Evolutionary conservation across 1,140 invertebrate genomes (phyloP), one percentile per base, ranked within the genome.

Genomic region (Steinernema khuongi): DNA sequence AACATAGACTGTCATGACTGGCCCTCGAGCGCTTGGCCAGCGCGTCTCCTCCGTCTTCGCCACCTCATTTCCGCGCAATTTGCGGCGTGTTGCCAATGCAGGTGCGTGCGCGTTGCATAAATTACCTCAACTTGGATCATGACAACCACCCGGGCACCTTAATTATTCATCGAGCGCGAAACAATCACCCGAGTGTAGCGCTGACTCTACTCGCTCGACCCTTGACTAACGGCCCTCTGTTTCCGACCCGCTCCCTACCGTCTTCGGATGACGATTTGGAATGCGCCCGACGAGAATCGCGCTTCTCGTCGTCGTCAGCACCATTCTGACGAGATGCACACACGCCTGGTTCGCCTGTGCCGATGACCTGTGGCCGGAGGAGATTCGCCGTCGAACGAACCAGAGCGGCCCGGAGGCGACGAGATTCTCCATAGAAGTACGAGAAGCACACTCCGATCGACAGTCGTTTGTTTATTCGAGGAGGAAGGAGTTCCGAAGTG

Each of bases 31-130:
- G n/a, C 36, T n/a, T 11, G n/a, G n/a, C 36, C 36, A 11, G 7
- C 36, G 7, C 36, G 36, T 41, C 36, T 41, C n/a, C 36, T 41
- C 36, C 36, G 36, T 41, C 36, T 41, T 41, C 50, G 50, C 7
- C 50, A 4, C 19, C 19, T 7, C 11, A 22, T 60, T 60, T 60
- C 50, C 50, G 50, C 50, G 50, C 4, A 60, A 14, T 14, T 60
- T 7, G 11, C 50, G 11, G 50, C 50, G 50, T 22, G 50, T 60
- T 22, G 50, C 50, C 50, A 22, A 14, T 26, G 50, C 50, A 60
- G 50, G 50, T 60, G 50, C 50, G 50, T 60, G 50, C 50, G 50
- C 50, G 50, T 26, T 60, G 50, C 50, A 60, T 60, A 60, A 11
- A 60, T 60, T 60, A 60, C 50, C 50, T 2, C 50, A 60, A 60